Evolutionary conservation across 2,113 vertebrate genomes (phyloP), one percentile per base, ranked within the genome.

Genomic region (Percina caprodes): DNA sequence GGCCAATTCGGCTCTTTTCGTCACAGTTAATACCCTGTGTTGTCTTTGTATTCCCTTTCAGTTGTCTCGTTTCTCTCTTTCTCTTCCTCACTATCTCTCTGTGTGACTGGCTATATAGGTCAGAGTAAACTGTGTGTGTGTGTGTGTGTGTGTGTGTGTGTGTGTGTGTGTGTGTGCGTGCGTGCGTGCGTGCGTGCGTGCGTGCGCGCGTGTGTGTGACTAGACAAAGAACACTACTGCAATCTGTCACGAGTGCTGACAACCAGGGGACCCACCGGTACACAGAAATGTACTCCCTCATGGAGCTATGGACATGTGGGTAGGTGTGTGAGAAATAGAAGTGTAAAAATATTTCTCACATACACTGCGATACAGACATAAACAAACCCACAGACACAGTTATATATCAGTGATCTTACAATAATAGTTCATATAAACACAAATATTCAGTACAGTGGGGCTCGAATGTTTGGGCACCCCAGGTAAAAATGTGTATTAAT

Each of bases 71-170:
- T 52, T 35, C 21, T 39, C 3, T 30, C 6, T 59, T 14, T 26
- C 51, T 42, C 24, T 80, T 48, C 45, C 35, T 77, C 49, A 5
- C 74, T 39, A 61, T 90, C 82, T 69, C 62, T 82, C 58, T 60
- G 68, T 85, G 79, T 65, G 87, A 85, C 80, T 89, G 86, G 62
- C 74, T 89, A 89, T 89, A 67, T 91, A 86, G 92, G 92, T 93
- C 91, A 92, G 83, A 24, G 45, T 74, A 77, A 86, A 69, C 60
- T 74, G 55, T n/a, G 60, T 45, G 5, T 68, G 68, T 77, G 54
- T 42, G 15, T 26, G 23, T 56, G 65, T 69, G n/a, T 42, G 2
- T 49, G 30, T 30, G 30, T 30, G 30, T 30, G 30, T 58, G 54
- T 18, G 19, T 18, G 42, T 26, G 30, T 76, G 51, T 39, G n/a